These are phyloP conservation scores for Choloepus didactylus DNA, from an alignment of 2,797 vertebrate genomes.

Conservation along the genomic window DNA sequence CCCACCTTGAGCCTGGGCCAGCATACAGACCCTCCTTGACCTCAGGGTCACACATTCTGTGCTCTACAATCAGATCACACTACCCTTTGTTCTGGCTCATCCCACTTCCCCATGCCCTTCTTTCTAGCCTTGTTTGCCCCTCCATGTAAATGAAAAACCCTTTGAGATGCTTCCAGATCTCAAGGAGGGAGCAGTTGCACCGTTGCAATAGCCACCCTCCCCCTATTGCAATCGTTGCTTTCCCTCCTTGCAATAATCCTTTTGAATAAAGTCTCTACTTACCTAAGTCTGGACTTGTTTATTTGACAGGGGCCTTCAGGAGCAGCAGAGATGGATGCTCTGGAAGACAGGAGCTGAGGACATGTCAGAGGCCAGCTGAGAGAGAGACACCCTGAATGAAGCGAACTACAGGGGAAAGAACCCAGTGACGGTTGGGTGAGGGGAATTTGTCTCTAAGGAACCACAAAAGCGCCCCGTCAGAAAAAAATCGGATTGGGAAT, in stretches of 20 bases:
- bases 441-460: neutral
- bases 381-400: neutral
- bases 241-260: neutral
- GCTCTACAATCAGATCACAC: too few species aligned
- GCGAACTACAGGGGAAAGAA: neutral
- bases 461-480: neutral
- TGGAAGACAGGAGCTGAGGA: neutral
- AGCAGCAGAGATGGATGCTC: neutral
- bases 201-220: too few species aligned
- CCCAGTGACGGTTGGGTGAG: neutral
- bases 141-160: too few species aligned
- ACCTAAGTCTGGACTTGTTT: neutral
- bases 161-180: too few species aligned
- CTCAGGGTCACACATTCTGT: too few species aligned
- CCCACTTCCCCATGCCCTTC: too few species aligned
- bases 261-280: neutral
- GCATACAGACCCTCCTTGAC: neutral
- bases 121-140: too few species aligned
- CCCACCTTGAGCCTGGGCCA: neutral
- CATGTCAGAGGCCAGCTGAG: neutral
- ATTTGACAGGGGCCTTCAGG: neutral
- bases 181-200: too few species aligned
- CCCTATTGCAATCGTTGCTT: too few species aligned
- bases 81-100: too few species aligned
- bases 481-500: neutral